Conservation (phyloP, 2,888 invertebrate genomes). For the Platycheirus rosarum region DNA sequence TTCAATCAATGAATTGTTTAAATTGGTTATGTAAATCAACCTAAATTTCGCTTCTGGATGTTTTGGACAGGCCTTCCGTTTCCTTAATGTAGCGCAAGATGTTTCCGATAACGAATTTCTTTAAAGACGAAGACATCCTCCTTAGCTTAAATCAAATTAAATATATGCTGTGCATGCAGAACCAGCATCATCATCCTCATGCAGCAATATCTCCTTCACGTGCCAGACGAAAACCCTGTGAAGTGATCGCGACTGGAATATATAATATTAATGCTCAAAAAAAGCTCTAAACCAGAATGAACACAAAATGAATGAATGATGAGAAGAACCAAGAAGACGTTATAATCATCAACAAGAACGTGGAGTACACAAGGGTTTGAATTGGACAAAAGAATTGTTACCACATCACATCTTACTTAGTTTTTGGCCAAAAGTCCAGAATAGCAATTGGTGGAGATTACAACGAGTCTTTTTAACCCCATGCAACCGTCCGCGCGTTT, state of each 20-base stretch:
- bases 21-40: no score
- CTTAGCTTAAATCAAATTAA: constrained; percentile 68
- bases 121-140: constrained; percentile 51
- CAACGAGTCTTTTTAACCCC: neutral
- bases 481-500: neutral
- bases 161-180: constrained; percentile 73
- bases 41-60: no score
- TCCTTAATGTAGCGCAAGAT: no score
- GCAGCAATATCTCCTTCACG: constrained; percentile 69
- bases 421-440: constrained; percentile 53
- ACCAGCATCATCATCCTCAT: constrained; percentile 62
- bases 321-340: constrained; percentile 49
- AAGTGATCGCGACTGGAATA: constrained; percentile 73
- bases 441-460: constrained; percentile 44
- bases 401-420: constrained; percentile 60
- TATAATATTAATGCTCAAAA: constrained; percentile 59
- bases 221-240: constrained; percentile 73
- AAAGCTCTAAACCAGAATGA: constrained; percentile 37
- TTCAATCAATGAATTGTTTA: no score
- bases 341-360: constrained; percentile 63
- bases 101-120: no score
- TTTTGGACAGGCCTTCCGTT: no score
- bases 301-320: constrained; percentile 52
- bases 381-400: constrained; percentile 65
- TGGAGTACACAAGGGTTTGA: constrained; percentile 40